Conservation (phyloP, 2,888 invertebrate genomes). For the Pristionchus mayeri region DNA sequence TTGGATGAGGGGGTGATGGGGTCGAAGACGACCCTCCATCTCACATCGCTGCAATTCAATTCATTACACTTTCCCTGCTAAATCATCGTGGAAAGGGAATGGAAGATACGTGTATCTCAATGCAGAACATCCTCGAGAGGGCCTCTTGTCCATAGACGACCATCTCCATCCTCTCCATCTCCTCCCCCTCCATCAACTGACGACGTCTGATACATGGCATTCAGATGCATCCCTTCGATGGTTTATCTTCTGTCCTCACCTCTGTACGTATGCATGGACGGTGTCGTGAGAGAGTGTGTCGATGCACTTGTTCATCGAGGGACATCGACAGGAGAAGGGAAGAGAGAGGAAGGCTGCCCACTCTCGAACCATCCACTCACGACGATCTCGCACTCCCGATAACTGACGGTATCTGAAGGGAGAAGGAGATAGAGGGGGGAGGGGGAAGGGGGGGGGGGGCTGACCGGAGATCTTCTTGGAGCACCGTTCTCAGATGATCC, state of each 20-base stretch:
- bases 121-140: slow-evolving; percentile 4
- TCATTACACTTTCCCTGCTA: neutral
- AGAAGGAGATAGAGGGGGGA: no score
- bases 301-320: slow-evolving; percentile 1
- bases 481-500: slow-evolving; percentile 30
- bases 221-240: neutral
- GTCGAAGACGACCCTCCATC: neutral
- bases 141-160: slow-evolving; percentile 23
- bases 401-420: slow-evolving; percentile 32
- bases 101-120: slow-evolving; percentile 3
- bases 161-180: slow-evolving; percentile 34
- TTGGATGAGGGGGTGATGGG: neutral
- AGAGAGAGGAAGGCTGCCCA: slow-evolving; percentile 25
- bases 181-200: slow-evolving; percentile 24
- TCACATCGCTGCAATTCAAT: slow-evolving; percentile 5
- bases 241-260: neutral
- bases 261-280: slow-evolving; percentile 8
- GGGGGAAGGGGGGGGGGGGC: no score
- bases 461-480: slow-evolving; percentile 22
- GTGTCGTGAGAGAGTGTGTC: neutral
- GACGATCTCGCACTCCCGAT: slow-evolving; percentile 1
- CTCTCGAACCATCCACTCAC: slow-evolving; percentile 24
- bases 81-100: neutral
- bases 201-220: slow-evolving; percentile 25
- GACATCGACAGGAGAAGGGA: slow-evolving; percentile 39